These are phyloP conservation scores for Spodoptera exigua DNA, from an alignment of 2,888 invertebrate species.

Conservation along the genomic window DNA sequence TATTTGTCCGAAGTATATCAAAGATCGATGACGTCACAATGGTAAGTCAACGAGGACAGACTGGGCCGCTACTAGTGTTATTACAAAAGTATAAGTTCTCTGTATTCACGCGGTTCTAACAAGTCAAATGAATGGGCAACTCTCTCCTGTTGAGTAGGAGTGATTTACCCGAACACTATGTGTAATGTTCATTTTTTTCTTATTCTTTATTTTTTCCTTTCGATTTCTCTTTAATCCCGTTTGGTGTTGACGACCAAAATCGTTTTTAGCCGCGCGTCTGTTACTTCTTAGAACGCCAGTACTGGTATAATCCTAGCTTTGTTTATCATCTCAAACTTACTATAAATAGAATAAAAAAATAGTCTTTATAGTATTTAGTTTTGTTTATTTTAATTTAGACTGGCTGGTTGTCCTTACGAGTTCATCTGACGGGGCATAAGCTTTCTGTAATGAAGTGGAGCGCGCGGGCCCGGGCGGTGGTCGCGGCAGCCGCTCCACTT, in stretches of 20 bases:
- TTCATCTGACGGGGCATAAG: conserved; percentile 71
- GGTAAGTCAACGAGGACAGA: conserved; percentile 93
- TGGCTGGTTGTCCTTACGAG: conserved; percentile 77
- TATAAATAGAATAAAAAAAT: conserved; percentile 46
- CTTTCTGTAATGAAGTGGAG: conserved; percentile 73
- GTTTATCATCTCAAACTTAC: conserved; percentile 50
- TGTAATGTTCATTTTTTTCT: conserved; percentile 75
- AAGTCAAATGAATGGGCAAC: conserved; percentile 89
- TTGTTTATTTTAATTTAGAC: conserved; percentile 69
- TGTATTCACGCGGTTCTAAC: conserved; percentile 73
- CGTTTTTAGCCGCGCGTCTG: conserved; percentile 82
- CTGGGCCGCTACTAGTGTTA: conserved; percentile 81
- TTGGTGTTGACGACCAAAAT: conserved; percentile 89
- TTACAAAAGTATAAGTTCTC: conserved; percentile 71
- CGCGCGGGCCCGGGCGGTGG: conserved; percentile 14
- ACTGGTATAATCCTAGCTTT: conserved; percentile 59
- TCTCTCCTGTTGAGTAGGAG: conserved; percentile 80
- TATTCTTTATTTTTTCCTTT: conserved; percentile 71
- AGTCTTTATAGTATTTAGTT: conserved; percentile 53
- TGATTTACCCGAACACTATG: conserved; percentile 77
- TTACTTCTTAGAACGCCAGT: conserved; percentile 54
- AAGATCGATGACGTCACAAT: conserved; percentile 99
- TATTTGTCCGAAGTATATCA: conserved; percentile 99
- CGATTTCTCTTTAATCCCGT: conserved; percentile 70
- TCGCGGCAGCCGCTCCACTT: conserved; percentile 60